Evolutionary conservation across 1,140 invertebrate species (phyloP).

Genomic region (Linepithema humile): DNA sequence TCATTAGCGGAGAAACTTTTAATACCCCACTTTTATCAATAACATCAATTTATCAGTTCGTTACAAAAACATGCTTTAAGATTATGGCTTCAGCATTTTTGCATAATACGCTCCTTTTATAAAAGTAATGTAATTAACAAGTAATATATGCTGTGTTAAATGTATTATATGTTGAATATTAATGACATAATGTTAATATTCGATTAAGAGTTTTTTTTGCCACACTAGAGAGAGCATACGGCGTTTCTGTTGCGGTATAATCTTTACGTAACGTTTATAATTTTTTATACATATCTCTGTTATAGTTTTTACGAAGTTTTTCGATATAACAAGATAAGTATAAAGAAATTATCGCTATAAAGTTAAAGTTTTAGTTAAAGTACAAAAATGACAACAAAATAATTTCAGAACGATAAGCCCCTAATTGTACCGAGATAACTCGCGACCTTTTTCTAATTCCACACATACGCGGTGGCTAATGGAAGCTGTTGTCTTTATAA

Average conservation of each 20-base stretch:
- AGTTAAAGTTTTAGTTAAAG: too few species aligned
- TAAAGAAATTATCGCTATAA: too few species aligned
- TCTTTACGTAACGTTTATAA: too few species aligned
- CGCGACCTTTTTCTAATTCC: not conserved
- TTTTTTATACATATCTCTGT: too few species aligned
- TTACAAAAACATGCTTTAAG: conserved; percentile 49
- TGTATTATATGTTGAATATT: not conserved
- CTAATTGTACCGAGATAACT: not conserved
- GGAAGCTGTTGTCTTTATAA: conserved; percentile 29
- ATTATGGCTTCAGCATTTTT: conserved; percentile 3
- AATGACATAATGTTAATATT: not conserved
- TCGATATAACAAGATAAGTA: too few species aligned
- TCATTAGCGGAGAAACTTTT: conserved; percentile 65
- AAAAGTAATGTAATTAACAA: not conserved
- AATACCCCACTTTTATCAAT: conserved; percentile 64
- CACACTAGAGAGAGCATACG: too few species aligned
- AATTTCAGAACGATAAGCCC: not conserved
- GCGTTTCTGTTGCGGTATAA: too few species aligned
- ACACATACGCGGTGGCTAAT: not conserved
- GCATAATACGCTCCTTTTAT: not conserved
- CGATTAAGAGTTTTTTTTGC: too few species aligned
- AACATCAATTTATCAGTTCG: conserved; percentile 57
- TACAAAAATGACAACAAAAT: not conserved
- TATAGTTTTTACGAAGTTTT: too few species aligned
- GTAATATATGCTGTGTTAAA: not conserved